Evolutionary conservation across 2,797 vertebrate genomes (phyloP), one percentile per base, ranked within the genome.

Genomic region (Leptoclinus maculatus): DNA sequence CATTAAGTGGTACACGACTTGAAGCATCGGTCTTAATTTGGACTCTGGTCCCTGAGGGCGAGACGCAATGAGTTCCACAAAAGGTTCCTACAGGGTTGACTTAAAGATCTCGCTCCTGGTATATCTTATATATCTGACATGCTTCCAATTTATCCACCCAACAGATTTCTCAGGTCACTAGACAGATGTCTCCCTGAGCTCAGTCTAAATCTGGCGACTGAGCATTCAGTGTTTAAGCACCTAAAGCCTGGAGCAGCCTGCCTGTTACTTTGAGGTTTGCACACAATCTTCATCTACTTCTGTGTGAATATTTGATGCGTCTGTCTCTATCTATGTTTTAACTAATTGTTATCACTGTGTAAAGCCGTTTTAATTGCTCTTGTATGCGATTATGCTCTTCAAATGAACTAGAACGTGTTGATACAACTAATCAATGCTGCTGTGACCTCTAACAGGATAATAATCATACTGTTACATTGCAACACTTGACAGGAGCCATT

Each of bases 151-250:
- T 83, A 80, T 80, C 84, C 58, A 36, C 54, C 71, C 65, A 62
- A 51, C 79, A 90, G 83, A 88, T 90, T 83, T 83, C 65, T 73
- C 66, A 78, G 85, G 76, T 89, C 88, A 86, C 59, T 19, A 76
- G 83, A 88, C 90, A 90, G 85, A 90, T 81, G 88, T 84, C 72
- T 83, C 80, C 72, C 83, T 66, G 57, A 71, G 79, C 83, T 78
- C 59, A 4, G 38, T 74, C 66, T 74, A 68, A 83, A 86, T 72
- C 62, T 78, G 71, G 38, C 25, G 34, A 41, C 47, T 41, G 74
- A 83, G 64, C 51, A 29, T 70, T 78, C 68, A 41, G 49, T 73
- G 57, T 84, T 76, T 47, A 54, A 64, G 29, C 84, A 79, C 58
- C 76, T 73, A 13, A 82, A 80, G 70, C 66, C 75, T 71, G 23